A percentile compares a stretch with the other conserved stretches of the same genome.
phyloP scores from a whole-genome alignment of 2,113 vertebrate genomes.

The Pluvianellus socialis region DNA sequence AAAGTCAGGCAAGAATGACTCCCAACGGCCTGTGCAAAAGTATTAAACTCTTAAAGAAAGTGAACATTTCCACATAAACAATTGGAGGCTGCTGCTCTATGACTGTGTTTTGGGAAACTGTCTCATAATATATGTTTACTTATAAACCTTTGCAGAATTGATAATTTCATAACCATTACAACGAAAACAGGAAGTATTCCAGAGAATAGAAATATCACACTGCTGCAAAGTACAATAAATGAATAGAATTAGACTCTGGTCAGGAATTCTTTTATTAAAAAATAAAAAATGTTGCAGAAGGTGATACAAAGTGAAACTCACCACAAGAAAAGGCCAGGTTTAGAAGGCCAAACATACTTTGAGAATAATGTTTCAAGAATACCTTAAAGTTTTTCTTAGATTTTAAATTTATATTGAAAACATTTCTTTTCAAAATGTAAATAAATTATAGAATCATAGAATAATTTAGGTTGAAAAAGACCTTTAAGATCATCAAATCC shows the following conservation, averaged over 20 bases:
- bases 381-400: not conserved
- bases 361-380: not conserved
- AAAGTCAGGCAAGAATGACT: not conserved
- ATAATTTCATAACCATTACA: not conserved
- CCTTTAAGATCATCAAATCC: not conserved
- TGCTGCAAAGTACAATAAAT: not conserved
- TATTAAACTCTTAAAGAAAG: not conserved
- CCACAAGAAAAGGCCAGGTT: not conserved
- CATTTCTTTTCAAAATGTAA: not conserved
- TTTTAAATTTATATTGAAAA: not conserved
- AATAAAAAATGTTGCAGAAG: not conserved
- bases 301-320: not conserved
- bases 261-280: not conserved
- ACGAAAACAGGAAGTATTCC: not conserved
- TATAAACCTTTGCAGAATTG: not conserved
- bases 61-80: not conserved
- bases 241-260: not conserved
- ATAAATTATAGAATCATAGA: not conserved
- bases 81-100: not conserved
- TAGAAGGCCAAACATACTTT: not conserved
- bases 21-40: not conserved
- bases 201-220: not conserved
- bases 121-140: not conserved
- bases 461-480: not conserved
- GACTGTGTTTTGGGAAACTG: not conserved